Evolutionary conservation across 2,797 vertebrate species (phyloP), one percentile per base, ranked within the genome.

Genomic region (Margarornis squamiger): DNA sequence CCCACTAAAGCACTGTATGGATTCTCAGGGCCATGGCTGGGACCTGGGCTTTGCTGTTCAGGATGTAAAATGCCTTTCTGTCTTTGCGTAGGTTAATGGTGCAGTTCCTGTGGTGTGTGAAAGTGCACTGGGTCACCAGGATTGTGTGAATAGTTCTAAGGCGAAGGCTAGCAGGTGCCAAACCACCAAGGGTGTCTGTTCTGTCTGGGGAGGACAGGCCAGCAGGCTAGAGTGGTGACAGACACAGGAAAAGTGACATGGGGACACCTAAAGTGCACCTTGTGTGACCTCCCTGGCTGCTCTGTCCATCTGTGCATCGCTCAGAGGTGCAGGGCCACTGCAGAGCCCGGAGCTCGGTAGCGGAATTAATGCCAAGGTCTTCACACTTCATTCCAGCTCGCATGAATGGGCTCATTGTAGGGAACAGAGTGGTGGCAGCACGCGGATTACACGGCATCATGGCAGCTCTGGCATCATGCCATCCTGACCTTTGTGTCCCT

Each of bases 331-430:
- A 0, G 65, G 68, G 55, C 80, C 29, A 8, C 23, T 23, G 46
- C 29, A 26, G 80, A 76, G 81, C 16, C 1, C 2, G 54, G 71
- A 75, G 81, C 91, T 82, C 1, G 0, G 62, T 5, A 46, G 70
- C 1, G 3, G 94, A 95, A 92, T 87, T 76, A 71, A 87, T 92
- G 93, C 91, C 96, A 82, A 71, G 88, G 55, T 54, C 88, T 89
- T 94, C 96, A 95, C 96, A 79, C 95, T 76, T 79, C 90, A 95
- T 96, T 92, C 80, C 95, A 86, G 80, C 88, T 87, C 0, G 22
- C 67, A 49, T 94, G 96, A 96, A 94, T 93, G 92, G 96, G 63
- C 54, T 66, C 71, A 79, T 94, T 96, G 96, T 89, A 29, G 66
- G 66, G 61, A 94, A 19, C 55, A 65, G 93, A 63, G 92, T 3